Base-by-base conservation (phyloP, 1,140 invertebrate genomes). In the Sarcophaga peregrina region DNA sequence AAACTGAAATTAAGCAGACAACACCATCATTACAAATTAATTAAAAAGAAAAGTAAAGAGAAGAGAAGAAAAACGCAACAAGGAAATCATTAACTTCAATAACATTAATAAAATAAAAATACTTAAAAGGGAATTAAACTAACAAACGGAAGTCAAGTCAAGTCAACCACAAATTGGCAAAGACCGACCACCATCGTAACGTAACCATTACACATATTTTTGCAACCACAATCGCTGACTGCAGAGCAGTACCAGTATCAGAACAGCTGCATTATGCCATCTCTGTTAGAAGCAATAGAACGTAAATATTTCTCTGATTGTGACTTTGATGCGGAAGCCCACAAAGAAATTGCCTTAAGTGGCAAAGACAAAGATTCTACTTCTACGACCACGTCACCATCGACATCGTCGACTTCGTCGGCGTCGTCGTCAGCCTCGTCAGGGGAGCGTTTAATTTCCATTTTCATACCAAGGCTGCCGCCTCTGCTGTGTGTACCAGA, bases 241-340 rank as follows among this genome's bases (percentile, higher is more conserved):
- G 15, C 52, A 6, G 8, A 9, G 17, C 62, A 83, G 20, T 45
- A 74, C 74, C 76, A 47, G 15, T 25, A 76, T 20, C 76, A 48
- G 50, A 37, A 46, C 25, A 37, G 50, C 25, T 58, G 48, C 25
- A 80, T 48, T 74, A 96, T 96, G 95, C 95, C 95, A 89, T 96
- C 96, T 83, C 91, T 97, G 83, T 90, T 97, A 86, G 95, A 96
- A 92, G 96, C 96, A 54, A 91, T 97, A 84, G 94, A 96, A 92
- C 92, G 94, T 81, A 97, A 97, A 88, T 97, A 97, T 91, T 89
- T 87, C 15, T 82, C 86, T n/a, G 87, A 88, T 84, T 89, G 88
- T 80, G 88, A 89, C 82, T 88, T 86, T 81, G 95, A 95, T 15
- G 87, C 91, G 83, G 88, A 90, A 83, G 86, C 87, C 85, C 20